Evolutionary conservation across 2,113 vertebrate species (phyloP), one percentile per base, ranked within the genome.

Genomic region (Paratilapia polleni): DNA sequence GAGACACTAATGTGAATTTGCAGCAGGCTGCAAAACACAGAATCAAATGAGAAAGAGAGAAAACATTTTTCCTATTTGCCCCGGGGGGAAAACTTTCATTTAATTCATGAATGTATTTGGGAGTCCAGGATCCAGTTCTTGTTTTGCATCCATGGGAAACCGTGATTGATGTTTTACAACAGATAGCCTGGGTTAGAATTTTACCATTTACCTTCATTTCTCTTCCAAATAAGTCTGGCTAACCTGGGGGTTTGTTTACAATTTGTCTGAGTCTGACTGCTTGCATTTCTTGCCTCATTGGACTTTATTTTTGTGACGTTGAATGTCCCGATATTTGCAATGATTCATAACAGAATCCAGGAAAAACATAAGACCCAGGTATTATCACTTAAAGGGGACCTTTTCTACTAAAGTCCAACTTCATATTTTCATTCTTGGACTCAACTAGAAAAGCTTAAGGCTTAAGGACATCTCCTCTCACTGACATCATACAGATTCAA

Each of bases 31-130:
- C 68, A 73, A 54, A 73, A 73, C 10, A n/a, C 10, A 31, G 47
- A 73, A 73, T 73, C 68, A 73, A 28, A 73, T 73, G 66, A 73
- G 66, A 73, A 54, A n/a, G 47, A 54, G 47, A 34, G 68, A 73
- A 73, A 73, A 73, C 43, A 34, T 73, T 28, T 73, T 4, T 28
- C 47, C 31, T 9, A 14, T 73, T 31, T 73, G 68, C 68, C 47
- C 11, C 0, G 1, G n/a, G 68, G 68, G 19, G 47, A 34, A 73
- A 54, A 34, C 68, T 73, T 73, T 73, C 68, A 73, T 73, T 54
- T 73, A 73, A 73, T 73, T 73, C 68, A 73, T 54, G 68, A 54
- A 73, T 54, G 47, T 73, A 47, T n/a, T 54, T 73, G 52, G 68
- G 68, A 73, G 68, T 31, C 68, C 31, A 34, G 68, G 47, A 73